Conservation (phyloP, 2,113 vertebrate species). For the Chionis minor region DNA sequence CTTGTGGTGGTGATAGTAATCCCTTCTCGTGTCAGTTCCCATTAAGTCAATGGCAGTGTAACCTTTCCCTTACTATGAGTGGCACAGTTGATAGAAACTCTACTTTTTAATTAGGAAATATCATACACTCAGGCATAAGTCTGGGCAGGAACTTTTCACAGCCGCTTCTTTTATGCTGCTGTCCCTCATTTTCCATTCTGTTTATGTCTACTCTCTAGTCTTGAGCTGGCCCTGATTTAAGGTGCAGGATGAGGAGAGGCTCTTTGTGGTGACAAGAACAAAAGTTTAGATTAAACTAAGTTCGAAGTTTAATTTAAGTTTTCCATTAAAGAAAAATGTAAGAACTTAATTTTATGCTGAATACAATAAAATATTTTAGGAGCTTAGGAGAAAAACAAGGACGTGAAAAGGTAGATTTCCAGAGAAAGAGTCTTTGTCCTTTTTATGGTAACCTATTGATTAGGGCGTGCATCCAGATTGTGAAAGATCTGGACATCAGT, state of each 20-base stretch:
- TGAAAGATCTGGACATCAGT: constrained; percentile 14
- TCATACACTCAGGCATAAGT: neutral
- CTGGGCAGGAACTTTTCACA: neutral
- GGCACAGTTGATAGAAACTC: neutral
- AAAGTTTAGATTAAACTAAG: neutral
- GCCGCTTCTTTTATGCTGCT: neutral
- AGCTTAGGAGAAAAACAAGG: neutral
- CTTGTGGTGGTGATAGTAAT: neutral
- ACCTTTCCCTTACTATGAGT: neutral
- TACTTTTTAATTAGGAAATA: constrained; percentile 15
- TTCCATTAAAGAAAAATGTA: neutral
- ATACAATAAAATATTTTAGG: neutral
- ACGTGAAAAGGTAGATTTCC: neutral
- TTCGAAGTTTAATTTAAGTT: neutral
- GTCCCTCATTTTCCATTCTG: constrained; percentile 6
- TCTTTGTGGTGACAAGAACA: neutral
- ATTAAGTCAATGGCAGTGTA: neutral
- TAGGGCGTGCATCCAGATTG: neutral
- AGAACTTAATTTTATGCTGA: neutral
- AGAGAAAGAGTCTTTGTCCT: neutral
- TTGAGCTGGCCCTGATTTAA: neutral
- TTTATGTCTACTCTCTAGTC: neutral
- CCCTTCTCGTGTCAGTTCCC: neutral
- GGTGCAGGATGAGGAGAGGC: neutral
- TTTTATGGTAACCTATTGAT: constrained; percentile 35